Base-by-base conservation (phyloP, 2,797 vertebrate genomes). In the Sebastes umbrosus region DNA sequence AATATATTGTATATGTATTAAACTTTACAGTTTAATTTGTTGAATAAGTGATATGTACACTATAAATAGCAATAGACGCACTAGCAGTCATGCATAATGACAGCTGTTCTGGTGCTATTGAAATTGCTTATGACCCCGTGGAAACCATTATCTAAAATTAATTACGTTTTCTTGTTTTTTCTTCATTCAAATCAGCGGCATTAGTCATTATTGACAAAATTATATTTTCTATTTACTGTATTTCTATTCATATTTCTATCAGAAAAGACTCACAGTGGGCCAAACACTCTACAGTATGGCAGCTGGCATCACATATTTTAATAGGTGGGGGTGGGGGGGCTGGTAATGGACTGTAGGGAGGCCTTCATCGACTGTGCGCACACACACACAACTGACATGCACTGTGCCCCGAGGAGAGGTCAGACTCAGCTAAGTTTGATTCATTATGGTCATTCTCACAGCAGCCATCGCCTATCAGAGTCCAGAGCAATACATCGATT, bases 301-400 rank as follows among this genome's bases (percentile, higher is more conserved):
- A 82, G 69, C 59, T 62, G 70, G 64, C 75, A 77, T 50, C 57
- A 36, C 64, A 68, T 63, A 50, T 84, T 88, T 77, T 43, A 59
- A 78, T 16, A 7, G 43, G 16, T 50, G 18, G 43, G 43, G 43
- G 90, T 86, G 72, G 25, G 18, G 18, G 69, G 4, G 69, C 39
- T 64, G 29, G 79, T 92, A 92, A 94, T 92, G 93, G 85, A 80
- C 81, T 79, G 79, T 75, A 85, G 87, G 82, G 82, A 79, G 82
- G 75, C 79, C 58, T 62, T 69, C 77, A 93, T 92, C 67, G 88
- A 94, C 76, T 24, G 12, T n/a, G 16, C 58, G 63, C 75, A 79
- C 81, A 77, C 73, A 34, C 69, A 70, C 70, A 66, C 79, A 63
- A 58, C 34, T 13, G 39, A 58, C 60, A 16, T 32, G 29, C 43